Conservation (phyloP, 1,140 invertebrate genomes). For the Caenorhabditis briggsae region DNA sequence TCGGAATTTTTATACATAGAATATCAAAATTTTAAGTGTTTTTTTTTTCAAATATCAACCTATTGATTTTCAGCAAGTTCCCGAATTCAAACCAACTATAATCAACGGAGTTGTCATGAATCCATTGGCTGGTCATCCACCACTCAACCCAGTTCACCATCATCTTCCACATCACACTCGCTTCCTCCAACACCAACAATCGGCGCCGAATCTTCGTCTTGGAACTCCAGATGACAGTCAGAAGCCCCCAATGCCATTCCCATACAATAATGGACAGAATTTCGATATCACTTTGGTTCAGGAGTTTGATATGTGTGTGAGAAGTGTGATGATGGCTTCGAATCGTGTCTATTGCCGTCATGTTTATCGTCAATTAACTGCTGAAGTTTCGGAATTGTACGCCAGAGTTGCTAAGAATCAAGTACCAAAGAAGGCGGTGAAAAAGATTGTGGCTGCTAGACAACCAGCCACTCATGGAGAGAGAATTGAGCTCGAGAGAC, state of each 20-base stretch:
- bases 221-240: conserved; percentile 4
- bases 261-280: neutral
- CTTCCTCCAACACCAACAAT: conserved; percentile 44
- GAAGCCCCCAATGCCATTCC: neutral
- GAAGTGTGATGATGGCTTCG: neutral
- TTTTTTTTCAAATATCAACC: no score
- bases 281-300: conserved; percentile 18
- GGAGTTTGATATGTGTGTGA: conserved; percentile 46
- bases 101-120: conserved; percentile 27
- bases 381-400: conserved; percentile 19
- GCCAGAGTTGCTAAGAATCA: conserved; percentile 33
- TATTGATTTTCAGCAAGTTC: conserved; percentile 24
- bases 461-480: conserved; percentile 28
- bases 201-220: conserved; percentile 17
- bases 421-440: conserved; percentile 42
- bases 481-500: conserved; percentile 32
- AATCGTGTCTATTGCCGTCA: conserved; percentile 34
- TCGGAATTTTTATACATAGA: no score
- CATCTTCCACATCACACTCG: conserved; percentile 34
- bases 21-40: no score
- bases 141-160: neutral
- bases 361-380: conserved; percentile 40
- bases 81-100: conserved; percentile 20
- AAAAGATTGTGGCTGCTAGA: conserved; percentile 22
- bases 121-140: neutral